phyloP scores from a whole-genome alignment of 2,797 vertebrate species.

The Enteromius radiatus region DNA sequence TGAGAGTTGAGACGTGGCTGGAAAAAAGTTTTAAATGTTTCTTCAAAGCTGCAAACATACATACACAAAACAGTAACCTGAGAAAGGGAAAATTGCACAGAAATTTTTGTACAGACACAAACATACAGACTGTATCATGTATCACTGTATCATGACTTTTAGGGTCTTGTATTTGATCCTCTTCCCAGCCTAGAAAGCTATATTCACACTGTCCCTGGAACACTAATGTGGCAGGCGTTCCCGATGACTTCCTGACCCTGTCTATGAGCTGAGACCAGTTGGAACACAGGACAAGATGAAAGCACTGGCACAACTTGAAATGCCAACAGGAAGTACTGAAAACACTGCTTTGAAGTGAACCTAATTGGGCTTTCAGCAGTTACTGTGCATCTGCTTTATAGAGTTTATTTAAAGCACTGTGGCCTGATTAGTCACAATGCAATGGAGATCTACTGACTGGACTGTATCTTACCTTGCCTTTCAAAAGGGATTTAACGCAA shows the following conservation, averaged over 20 bases:
- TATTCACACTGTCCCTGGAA: slow-evolving; percentile 12
- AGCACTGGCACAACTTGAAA: slow-evolving; percentile 79
- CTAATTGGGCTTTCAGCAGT: slow-evolving; percentile 75
- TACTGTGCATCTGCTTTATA: slow-evolving; percentile 66
- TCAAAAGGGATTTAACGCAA: slow-evolving; percentile 24
- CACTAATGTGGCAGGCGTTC: slow-evolving; percentile 66
- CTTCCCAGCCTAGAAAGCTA: too few relatives aligned
- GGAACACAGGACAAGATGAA: slow-evolving; percentile 74
- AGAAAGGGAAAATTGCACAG: too few relatives aligned
- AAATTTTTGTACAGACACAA: too few relatives aligned
- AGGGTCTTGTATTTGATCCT: too few relatives aligned
- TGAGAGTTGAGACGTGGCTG: not conserved
- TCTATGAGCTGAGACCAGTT: slow-evolving; percentile 69
- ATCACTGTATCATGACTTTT: too few relatives aligned
- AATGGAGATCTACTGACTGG: not conserved
- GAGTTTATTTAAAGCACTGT: slow-evolving; percentile 69
- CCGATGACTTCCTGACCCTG: slow-evolving; percentile 74
- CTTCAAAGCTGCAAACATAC: not conserved
- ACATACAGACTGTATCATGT: too few relatives aligned
- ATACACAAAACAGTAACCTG: not conserved
- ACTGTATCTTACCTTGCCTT: slow-evolving; percentile 17
- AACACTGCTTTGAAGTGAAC: slow-evolving; percentile 75
- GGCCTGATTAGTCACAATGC: slow-evolving; percentile 43
- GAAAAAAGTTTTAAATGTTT: not conserved
- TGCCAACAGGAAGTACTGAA: slow-evolving; percentile 71